Base-by-base conservation (phyloP, 2,888 invertebrate genomes). In the Trisateles emortualis region DNA sequence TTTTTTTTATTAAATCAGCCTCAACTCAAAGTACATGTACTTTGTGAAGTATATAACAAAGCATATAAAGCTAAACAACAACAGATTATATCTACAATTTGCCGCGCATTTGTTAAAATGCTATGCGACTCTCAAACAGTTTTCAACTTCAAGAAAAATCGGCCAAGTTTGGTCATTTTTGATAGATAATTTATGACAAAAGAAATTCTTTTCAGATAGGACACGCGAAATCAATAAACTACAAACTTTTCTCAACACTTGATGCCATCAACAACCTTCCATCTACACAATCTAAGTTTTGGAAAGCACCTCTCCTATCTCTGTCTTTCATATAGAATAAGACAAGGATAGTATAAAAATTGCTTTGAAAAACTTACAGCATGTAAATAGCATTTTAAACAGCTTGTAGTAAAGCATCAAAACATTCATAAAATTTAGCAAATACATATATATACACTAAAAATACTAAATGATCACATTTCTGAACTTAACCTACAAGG, bases 391-490 rank as follows among this genome's bases (percentile, higher is more conserved):
- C 26, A 26, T 6, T n/a, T n/a, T n/a, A n/a, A n/a, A n/a, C n/a
- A n/a, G n/a, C n/a, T n/a, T n/a, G n/a, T 46, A 59, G 54, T 56
- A 46, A 59, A 61, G 57, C 58, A 68, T 76, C 83, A 84, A 83
- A 86, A 79, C 83, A 81, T 75, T 72, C 68, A 63, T 73, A 39
- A 64, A 64, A 69, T 74, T 67, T 64, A 60, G 63, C 63, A 59
- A 60, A 65, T 53, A 47, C 38, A 46, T 53, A 51, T 57, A 83
- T 76, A 79, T 79, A 87, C 79, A 86, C 87, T 88, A 90, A 78
- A 70, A 89, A 89, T 86, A 92, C 91, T 92, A 88, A 85, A 85
- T 86, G 88, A 92, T 92, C 92, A 92, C 92, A 92, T 84, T 90
- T 83, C 88, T 81, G 78, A 83, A 87, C 91, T 91, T 87, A 92